Conservation (phyloP, 2,888 invertebrate species). For the Mermis nigrescens region DNA sequence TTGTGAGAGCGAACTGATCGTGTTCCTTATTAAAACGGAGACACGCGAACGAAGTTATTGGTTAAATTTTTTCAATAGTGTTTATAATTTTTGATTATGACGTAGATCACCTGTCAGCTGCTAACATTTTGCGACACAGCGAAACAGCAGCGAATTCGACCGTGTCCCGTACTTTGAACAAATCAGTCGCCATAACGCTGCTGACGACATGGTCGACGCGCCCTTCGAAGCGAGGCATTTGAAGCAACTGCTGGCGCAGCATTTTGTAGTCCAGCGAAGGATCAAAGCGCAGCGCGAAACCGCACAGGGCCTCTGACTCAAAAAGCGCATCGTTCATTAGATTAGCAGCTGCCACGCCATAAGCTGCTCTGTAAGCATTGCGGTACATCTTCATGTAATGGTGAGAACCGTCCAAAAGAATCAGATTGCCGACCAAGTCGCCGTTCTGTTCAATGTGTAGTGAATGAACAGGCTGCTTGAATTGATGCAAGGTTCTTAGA, state of each 20-base stretch:
- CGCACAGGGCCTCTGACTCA: conserved; percentile 48
- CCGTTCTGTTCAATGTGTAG: too few relatives aligned
- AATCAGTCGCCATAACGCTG: conserved; percentile 43
- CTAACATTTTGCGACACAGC: conserved; percentile 29
- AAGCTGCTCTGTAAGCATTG: conserved; percentile 29
- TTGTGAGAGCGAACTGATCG: too few relatives aligned
- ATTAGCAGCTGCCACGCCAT: conserved; percentile 27
- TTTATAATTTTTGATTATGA: too few relatives aligned
- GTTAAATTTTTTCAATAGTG: too few relatives aligned
- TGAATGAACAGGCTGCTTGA: too few relatives aligned
- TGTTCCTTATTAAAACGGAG: too few relatives aligned
- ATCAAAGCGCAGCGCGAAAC: conserved; percentile 58
- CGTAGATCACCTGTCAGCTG: conserved; percentile 32
- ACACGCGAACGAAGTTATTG: too few relatives aligned
- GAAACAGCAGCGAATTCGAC: conserved; percentile 29
- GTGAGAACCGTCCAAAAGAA: conserved; percentile 62
- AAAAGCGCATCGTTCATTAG: conserved; percentile 27
- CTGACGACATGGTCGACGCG: conserved; percentile 43
- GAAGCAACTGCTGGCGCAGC: conserved; percentile 41
- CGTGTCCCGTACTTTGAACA: conserved; percentile 29
- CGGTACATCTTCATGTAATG: conserved; percentile 37
- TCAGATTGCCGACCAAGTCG: conserved; percentile 42
- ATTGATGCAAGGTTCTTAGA: too few relatives aligned
- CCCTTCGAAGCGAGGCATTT: conserved; percentile 44
- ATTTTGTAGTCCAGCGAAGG: conserved; percentile 50